Evolutionary conservation across 2,888 invertebrate species (phyloP).

Genomic region (Proisotoma minuta): DNA sequence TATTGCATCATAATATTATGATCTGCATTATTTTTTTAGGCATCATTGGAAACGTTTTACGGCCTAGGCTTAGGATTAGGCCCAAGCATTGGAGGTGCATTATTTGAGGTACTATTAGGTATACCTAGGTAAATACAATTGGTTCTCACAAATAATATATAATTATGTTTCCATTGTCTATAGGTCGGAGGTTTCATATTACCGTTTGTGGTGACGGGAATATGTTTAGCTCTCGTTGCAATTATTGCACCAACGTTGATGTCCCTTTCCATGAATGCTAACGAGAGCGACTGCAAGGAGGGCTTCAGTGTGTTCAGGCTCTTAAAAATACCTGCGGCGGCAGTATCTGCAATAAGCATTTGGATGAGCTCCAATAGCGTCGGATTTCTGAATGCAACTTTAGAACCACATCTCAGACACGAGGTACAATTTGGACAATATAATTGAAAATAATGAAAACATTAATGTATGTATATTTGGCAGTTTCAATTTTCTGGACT

Average conservation of each 20-base stretch:
- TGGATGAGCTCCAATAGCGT: conserved; percentile 51
- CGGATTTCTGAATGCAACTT: conserved; percentile 57
- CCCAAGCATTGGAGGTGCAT: conserved; percentile 67
- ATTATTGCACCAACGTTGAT: conserved; percentile 49
- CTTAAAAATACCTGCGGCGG: conserved; percentile 56
- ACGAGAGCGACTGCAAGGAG: conserved; percentile 24
- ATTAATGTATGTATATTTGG: neutral
- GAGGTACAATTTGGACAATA: conserved; percentile 34
- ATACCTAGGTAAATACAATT: neutral
- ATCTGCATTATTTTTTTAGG: conserved; percentile 35
- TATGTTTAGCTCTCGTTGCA: conserved; percentile 49
- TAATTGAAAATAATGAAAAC: neutral
- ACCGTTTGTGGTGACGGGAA: conserved; percentile 52
- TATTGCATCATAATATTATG: neutral
- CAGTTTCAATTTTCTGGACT: conserved; percentile 28
- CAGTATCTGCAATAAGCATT: conserved; percentile 50
- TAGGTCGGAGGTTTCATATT: conserved; percentile 57
- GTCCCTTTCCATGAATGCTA: conserved; percentile 55
- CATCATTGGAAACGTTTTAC: conserved; percentile 52
- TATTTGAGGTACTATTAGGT: conserved; percentile 60
- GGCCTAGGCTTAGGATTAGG: conserved; percentile 56
- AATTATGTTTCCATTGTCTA: conserved; percentile 15
- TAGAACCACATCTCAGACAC: conserved; percentile 56
- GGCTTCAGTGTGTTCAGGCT: conserved; percentile 51
- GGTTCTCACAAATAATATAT: neutral